These are phyloP conservation scores for Ptychodera flava DNA, from an alignment of 35 echinoderm and acorn worm species.

Conservation along the genomic window DNA sequence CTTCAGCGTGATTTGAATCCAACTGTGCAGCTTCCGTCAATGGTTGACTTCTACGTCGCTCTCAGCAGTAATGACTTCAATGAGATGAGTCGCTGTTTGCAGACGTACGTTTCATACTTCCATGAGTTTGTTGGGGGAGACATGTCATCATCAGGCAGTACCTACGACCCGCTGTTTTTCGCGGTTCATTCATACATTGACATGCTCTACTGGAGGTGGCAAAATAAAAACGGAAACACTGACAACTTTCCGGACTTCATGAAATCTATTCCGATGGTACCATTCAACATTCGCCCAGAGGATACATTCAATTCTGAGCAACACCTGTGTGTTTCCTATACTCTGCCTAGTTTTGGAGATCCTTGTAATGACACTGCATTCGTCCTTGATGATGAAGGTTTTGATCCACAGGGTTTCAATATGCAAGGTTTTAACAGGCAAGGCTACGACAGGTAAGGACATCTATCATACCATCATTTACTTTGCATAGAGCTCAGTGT, in stretches of 20 bases:
- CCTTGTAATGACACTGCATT: slow-evolving; percentile 73
- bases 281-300: slow-evolving; percentile 53
- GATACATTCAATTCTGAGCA: slow-evolving; percentile 61
- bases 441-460: slow-evolving; percentile 69
- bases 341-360: slow-evolving; percentile 47
- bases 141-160: slow-evolving; percentile 60
- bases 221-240: slow-evolving; percentile 34
- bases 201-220: slow-evolving; percentile 95
- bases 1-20: slow-evolving; percentile 50
- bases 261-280: slow-evolving; percentile 54
- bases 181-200: slow-evolving; percentile 85
- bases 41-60: slow-evolving; percentile 76
- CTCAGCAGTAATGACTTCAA: slow-evolving; percentile 53
- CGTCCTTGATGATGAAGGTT: slow-evolving; percentile 59
- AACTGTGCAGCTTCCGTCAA: slow-evolving; percentile 56
- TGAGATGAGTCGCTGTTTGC: slow-evolving; percentile 63
- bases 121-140: slow-evolving; percentile 81
- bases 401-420: slow-evolving; percentile 63
- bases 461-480: slow-evolving; percentile 7
- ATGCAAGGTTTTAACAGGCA: slow-evolving; percentile 80
- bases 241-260: slow-evolving; percentile 51
- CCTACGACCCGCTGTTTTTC: slow-evolving; percentile 89
- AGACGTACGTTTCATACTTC: slow-evolving; percentile 78
- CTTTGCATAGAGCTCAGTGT: no score
- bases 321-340: slow-evolving; percentile 82